Conservation (phyloP, 92 coral and sea anemone genomes). For the Diadumene lineata region DNA sequence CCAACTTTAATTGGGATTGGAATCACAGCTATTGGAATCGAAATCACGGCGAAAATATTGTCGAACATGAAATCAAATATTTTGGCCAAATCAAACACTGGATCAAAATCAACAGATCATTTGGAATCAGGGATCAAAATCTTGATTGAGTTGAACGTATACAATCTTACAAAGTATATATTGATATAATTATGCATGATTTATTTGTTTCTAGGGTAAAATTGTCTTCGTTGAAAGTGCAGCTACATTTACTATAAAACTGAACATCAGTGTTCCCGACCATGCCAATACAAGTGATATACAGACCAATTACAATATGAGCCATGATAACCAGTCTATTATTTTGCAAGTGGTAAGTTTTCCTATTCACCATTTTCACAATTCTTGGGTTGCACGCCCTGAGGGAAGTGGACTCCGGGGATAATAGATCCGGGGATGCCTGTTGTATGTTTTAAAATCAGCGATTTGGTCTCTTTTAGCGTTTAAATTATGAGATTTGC, state of each 20-base stretch:
- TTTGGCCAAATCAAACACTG: too few relatives aligned
- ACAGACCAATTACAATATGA: conserved; percentile 48
- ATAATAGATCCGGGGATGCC: not conserved
- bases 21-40: too few relatives aligned
- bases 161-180: too few relatives aligned
- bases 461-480: too few relatives aligned
- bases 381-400: not conserved
- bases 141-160: too few relatives aligned
- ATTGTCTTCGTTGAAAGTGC: conserved; percentile 46
- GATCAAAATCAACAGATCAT: too few relatives aligned
- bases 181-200: not conserved
- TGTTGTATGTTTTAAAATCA: too few relatives aligned
- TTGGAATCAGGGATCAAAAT: too few relatives aligned
- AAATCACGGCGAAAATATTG: too few relatives aligned
- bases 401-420: not conserved
- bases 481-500: too few relatives aligned
- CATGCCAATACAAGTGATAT: conserved; percentile 43
- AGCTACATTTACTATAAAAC: conserved; percentile 46
- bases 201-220: conserved; percentile 48
- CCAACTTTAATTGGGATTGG: too few relatives aligned
- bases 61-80: too few relatives aligned
- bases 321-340: conserved; percentile 45
- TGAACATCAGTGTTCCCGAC: conserved; percentile 28
- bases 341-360: conserved; percentile 69
- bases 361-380: not conserved